Conservation (phyloP, 2,113 vertebrate species). For the Siphamia tubifer region DNA sequence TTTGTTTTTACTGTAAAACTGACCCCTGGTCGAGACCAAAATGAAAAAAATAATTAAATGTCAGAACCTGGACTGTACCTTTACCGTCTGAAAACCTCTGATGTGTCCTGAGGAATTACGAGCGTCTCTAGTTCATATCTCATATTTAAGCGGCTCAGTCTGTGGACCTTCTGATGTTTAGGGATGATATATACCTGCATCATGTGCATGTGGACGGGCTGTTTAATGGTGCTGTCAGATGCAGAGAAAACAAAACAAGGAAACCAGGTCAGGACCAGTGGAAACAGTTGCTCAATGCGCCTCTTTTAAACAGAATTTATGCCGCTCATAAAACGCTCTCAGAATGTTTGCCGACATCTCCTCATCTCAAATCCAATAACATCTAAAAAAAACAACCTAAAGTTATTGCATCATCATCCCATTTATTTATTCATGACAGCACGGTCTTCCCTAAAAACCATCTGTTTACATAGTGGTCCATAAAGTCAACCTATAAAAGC, state of each 20-base stretch:
- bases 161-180: slow-evolving; percentile 14
- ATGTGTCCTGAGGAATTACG: too few relatives aligned
- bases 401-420: slow-evolving; percentile 13
- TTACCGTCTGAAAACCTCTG: too few relatives aligned
- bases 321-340: slow-evolving; percentile 26
- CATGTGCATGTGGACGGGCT: not conserved
- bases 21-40: too few relatives aligned
- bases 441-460: slow-evolving; percentile 8
- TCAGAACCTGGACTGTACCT: too few relatives aligned
- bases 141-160: not conserved
- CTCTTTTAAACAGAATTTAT: slow-evolving; percentile 27
- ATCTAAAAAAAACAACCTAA: slow-evolving; percentile 5
- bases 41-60: too few relatives aligned
- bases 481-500: slow-evolving; percentile 3
- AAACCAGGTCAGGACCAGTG: slow-evolving; percentile 7
- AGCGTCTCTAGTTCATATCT: too few relatives aligned
- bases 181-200: not conserved
- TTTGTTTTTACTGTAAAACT: too few relatives aligned
- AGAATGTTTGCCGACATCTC: not conserved
- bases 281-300: slow-evolving; percentile 41
- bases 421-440: slow-evolving; percentile 30
- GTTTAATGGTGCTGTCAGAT: slow-evolving; percentile 4
- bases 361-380: slow-evolving; percentile 17
- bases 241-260: too few relatives aligned
- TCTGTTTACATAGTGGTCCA: slow-evolving; percentile 5